phyloP scores from a whole-genome alignment of 2,888 invertebrate species.

The Limnephilus rhombicus region DNA sequence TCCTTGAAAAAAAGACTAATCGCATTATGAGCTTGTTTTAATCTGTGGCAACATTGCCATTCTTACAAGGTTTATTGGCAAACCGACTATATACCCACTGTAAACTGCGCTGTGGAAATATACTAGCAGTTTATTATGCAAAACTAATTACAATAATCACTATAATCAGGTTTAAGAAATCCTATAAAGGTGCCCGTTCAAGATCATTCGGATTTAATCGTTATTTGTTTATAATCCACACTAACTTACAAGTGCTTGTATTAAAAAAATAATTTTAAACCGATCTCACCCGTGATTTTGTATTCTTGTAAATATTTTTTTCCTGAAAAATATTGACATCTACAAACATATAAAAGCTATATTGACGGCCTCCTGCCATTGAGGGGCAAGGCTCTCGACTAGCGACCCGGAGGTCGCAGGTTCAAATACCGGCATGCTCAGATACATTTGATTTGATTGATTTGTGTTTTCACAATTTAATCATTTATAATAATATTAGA shows the following conservation, averaged over 20 bases:
- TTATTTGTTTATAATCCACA: not conserved
- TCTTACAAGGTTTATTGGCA: not conserved
- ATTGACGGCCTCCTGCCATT: too few species aligned
- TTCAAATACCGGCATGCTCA: too few species aligned
- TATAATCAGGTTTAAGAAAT: not conserved
- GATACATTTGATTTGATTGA: too few species aligned
- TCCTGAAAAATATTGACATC: too few species aligned
- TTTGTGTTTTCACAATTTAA: too few species aligned
- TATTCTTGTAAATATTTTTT: too few species aligned
- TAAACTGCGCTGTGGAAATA: not conserved
- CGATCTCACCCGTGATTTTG: too few species aligned
- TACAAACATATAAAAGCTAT: too few species aligned
- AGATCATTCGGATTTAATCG: not conserved
- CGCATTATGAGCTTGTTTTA: not conserved
- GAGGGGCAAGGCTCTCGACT: too few species aligned
- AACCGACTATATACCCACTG: not conserved
- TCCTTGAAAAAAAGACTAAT: not conserved
- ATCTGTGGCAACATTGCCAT: conserved; percentile 5
- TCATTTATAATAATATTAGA: too few species aligned
- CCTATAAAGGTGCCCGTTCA: not conserved
- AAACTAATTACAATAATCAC: not conserved
- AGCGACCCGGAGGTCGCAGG: too few species aligned
- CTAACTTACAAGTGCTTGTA: not conserved
- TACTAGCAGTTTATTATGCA: not conserved
- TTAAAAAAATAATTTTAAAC: not conserved